Conservation (phyloP, 2,888 invertebrate genomes). For the Odontomyia ornata region DNA sequence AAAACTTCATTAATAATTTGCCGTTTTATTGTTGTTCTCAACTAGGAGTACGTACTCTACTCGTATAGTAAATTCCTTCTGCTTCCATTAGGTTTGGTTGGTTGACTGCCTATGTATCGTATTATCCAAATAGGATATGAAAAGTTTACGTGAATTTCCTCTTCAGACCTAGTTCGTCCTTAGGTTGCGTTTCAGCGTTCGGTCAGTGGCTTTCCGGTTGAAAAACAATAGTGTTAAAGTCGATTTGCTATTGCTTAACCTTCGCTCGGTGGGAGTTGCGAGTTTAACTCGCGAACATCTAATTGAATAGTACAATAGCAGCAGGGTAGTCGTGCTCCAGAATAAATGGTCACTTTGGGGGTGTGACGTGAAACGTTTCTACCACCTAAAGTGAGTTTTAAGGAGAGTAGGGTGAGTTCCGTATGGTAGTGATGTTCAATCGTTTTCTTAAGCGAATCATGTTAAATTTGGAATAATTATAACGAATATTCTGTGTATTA, state of each 20-base stretch:
- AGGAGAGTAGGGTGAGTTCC: neutral
- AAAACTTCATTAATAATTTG: constrained; percentile 46
- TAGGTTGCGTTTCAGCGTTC: neutral
- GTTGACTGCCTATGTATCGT: neutral
- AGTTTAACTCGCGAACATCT: neutral
- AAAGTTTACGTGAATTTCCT: constrained; percentile 15
- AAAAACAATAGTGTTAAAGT: neutral
- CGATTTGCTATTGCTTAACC: neutral
- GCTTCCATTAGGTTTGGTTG: neutral
- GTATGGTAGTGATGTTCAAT: neutral
- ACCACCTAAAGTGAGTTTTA: neutral
- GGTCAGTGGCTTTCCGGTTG: neutral
- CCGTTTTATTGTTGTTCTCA: constrained; percentile 22
- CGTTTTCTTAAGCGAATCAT: neutral
- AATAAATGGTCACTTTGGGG: neutral
- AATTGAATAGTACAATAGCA: constrained; percentile 14
- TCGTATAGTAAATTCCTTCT: neutral
- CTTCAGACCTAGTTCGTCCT: neutral
- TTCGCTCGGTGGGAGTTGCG: neutral
- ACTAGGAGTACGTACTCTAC: no score
- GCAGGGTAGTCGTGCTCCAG: neutral
- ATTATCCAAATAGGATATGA: constrained; percentile 15
- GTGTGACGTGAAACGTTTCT: neutral
- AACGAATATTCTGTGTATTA: no score
- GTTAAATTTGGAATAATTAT: neutral